These are phyloP conservation scores for Todiramphus saurophagus DNA, from an alignment of 2,113 vertebrate species.

Conservation along the genomic window DNA sequence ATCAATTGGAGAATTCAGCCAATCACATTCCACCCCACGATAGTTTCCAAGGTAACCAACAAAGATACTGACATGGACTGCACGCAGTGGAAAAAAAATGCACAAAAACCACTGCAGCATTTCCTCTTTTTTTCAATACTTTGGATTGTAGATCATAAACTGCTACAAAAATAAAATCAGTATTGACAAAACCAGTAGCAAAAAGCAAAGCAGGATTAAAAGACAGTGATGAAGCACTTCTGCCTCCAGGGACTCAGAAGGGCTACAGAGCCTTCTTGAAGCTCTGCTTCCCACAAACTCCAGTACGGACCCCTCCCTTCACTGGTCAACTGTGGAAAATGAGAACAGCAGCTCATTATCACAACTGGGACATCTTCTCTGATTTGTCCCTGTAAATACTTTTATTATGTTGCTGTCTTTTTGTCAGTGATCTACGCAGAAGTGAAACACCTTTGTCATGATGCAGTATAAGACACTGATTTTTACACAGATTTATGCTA, in stretches of 20 bases:
- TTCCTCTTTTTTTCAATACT: neutral
- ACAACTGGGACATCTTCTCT: neutral
- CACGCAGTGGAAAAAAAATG: neutral
- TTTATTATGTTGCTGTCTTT: neutral
- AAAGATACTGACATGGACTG: slow-evolving; percentile 46
- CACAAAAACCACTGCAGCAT: neutral
- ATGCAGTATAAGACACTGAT: neutral
- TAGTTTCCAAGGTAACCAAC: slow-evolving; percentile 74
- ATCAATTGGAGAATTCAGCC: slow-evolving; percentile 56
- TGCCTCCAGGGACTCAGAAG: neutral
- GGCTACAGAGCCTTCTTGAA: neutral
- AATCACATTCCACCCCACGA: slow-evolving; percentile 49
- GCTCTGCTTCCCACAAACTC: neutral
- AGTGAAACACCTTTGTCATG: neutral
- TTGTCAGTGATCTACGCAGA: neutral
- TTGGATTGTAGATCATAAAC: neutral
- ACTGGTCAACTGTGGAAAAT: neutral
- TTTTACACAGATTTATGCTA: neutral
- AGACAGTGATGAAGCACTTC: neutral
- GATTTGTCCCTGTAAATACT: neutral
- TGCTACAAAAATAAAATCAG: neutral
- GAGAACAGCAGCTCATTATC: neutral
- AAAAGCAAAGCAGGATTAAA: neutral
- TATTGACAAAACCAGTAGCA: neutral
- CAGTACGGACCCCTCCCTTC: neutral